These are phyloP conservation scores for Silurus asotus DNA, from an alignment of 2,113 vertebrate species.

Conservation along the genomic window DNA sequence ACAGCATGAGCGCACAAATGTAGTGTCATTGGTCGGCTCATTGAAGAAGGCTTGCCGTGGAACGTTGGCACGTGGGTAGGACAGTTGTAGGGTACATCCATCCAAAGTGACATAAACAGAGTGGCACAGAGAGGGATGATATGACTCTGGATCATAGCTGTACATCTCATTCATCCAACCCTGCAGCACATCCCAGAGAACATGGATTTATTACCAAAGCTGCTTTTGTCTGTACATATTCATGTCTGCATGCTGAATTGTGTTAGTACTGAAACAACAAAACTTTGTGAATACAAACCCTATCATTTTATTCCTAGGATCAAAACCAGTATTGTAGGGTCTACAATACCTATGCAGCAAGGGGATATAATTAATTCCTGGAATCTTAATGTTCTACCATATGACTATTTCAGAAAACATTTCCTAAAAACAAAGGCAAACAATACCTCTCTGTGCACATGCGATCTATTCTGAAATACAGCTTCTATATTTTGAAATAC, in stretches of 20 bases:
- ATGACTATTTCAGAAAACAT: not conserved
- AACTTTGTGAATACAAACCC: not conserved
- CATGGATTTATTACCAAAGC: not conserved
- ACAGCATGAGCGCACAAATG: slow-evolving; percentile 63
- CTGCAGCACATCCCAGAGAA: slow-evolving; percentile 60
- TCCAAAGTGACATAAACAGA: slow-evolving; percentile 80
- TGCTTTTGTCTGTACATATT: not conserved
- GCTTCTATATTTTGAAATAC: not conserved
- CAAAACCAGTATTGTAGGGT: not conserved
- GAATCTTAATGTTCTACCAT: not conserved
- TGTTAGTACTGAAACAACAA: not conserved
- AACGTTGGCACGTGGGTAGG: slow-evolving; percentile 77
- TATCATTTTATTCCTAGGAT: not conserved
- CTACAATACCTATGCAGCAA: not conserved
- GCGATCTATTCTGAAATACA: not conserved
- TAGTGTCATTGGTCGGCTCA: slow-evolving; percentile 72
- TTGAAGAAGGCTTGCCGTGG: slow-evolving; percentile 75
- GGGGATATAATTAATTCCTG: not conserved
- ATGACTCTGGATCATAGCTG: slow-evolving; percentile 78
- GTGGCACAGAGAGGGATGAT: slow-evolving; percentile 77
- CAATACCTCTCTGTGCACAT: not conserved
- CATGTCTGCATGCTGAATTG: not conserved
- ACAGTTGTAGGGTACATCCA: slow-evolving; percentile 75
- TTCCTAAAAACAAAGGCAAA: not conserved
- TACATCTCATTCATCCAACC: slow-evolving; percentile 87